Evolutionary conservation across 2,888 invertebrate genomes (phyloP), one percentile per base, ranked within the genome.

Genomic region (Oscheius myriophilus): DNA sequence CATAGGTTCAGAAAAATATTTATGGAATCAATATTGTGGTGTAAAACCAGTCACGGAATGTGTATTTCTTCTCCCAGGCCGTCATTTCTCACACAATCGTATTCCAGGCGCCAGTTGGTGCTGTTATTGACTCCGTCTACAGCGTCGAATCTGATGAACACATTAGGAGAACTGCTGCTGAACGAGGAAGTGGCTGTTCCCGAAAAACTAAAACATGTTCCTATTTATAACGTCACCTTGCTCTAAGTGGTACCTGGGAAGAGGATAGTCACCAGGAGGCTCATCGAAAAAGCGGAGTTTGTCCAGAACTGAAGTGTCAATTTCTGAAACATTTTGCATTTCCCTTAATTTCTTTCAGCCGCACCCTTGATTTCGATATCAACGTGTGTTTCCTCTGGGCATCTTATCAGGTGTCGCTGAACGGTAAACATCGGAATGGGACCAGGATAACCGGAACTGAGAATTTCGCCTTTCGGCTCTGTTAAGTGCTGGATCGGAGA

Each of bases 11-110:
- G n/a, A n/a, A n/a, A n/a, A 33, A 33, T 33, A 33, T 33, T 33
- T 33, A 33, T 33, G 9, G 33, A 33, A 33, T 33, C 33, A n/a
- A n/a, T n/a, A n/a, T 33, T 9, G 9, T 33, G 33, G 33, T 33
- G 33, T 33, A 33, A 33, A 6, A 33, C 33, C 49, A 49, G 45
- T 63, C 52, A 63, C 23, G 52, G 53, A 63, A 63, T 63, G 54
- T 52, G 42, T 42, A 63, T 45, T 41, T 63, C 63, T n/a, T 52
- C 63, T 16, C 63, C 63, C 25, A 63, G 52, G 23, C 63, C 63
- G 26, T 63, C 63, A 23, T 63, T 33, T 11, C 63, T 49, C 45
- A 49, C 49, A 42, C 63, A 63, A 53, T 63, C 42, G 26, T 63
- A 63, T 53, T 52, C 42, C 39, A 52, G 14, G 18, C 43, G 41